phyloP scores from a whole-genome alignment of 2,113 vertebrate species.

The Notothenia coriiceps region DNA sequence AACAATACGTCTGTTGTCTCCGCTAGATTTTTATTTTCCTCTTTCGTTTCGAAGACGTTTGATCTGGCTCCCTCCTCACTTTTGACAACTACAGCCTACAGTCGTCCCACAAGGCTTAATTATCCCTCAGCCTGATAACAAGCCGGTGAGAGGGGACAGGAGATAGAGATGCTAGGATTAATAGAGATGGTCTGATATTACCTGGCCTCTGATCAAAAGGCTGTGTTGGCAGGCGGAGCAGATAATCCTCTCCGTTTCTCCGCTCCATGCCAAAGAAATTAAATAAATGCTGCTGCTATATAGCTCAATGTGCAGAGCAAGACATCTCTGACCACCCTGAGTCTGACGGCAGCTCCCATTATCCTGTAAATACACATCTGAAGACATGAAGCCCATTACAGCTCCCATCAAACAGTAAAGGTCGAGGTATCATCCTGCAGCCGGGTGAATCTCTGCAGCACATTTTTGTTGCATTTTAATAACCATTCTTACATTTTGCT shows the following conservation, averaged over 20 bases:
- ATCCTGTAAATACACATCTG: constrained; percentile 10
- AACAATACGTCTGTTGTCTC: constrained; percentile 33
- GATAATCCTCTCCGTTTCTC: constrained; percentile 55
- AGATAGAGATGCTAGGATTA: constrained; percentile 52
- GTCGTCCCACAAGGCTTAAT: constrained; percentile 72
- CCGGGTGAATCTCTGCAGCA: neutral
- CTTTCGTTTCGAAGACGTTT: constrained; percentile 58
- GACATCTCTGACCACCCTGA: constrained; percentile 24
- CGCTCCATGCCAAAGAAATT: constrained; percentile 45
- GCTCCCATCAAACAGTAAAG: constrained; percentile 2
- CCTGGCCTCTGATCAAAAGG: constrained; percentile 72
- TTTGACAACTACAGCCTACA: constrained; percentile 60
- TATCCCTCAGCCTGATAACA: constrained; percentile 66
- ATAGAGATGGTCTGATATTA: constrained; percentile 64
- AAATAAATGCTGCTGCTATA: constrained; percentile 22
- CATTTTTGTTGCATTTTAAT: neutral
- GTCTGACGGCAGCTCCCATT: neutral
- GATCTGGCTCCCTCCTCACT: constrained; percentile 63
- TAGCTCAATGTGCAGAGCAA: constrained; percentile 26
- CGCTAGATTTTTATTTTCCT: constrained; percentile 30
- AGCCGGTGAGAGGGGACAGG: constrained; percentile 36
- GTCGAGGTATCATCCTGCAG: neutral
- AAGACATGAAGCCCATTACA: neutral
- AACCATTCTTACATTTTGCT: neutral
- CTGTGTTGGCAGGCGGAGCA: constrained; percentile 70